Conservation (phyloP, 2,797 vertebrate genomes). For the Cryptoblepharus egeriae region DNA sequence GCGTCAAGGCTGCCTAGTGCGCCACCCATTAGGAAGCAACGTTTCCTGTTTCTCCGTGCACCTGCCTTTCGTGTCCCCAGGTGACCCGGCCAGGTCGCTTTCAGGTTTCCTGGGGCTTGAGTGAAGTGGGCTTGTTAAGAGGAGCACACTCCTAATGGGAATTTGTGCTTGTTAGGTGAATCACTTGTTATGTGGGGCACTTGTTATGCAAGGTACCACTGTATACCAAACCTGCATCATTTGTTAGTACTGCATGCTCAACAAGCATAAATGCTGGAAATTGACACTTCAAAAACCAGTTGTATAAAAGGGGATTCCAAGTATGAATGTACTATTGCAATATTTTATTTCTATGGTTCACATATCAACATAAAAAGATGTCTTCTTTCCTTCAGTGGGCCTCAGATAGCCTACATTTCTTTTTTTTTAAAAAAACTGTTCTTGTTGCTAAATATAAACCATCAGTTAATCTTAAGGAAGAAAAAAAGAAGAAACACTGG, state of each 20-base stretch:
- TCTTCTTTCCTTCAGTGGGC: conserved; percentile 67
- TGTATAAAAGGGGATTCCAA: conserved; percentile 56
- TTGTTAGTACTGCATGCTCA: neutral
- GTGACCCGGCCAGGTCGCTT: too few species aligned
- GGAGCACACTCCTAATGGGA: too few species aligned
- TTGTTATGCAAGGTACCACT: too few species aligned
- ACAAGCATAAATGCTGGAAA: conserved; percentile 47
- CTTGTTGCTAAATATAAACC: conserved; percentile 75
- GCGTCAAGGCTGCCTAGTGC: too few species aligned
- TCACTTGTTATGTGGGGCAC: too few species aligned
- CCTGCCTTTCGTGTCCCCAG: too few species aligned
- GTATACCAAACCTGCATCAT: neutral
- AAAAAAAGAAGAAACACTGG: conserved; percentile 74
- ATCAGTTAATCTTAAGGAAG: conserved; percentile 72
- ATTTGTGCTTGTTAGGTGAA: too few species aligned
- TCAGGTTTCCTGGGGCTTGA: too few species aligned
- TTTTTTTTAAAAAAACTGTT: conserved; percentile 65
- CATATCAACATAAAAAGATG: conserved; percentile 72
- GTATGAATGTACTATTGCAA: conserved; percentile 59
- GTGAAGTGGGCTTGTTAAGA: too few species aligned
- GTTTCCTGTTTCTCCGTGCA: too few species aligned
- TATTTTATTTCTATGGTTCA: conserved; percentile 57
- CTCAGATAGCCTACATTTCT: conserved; percentile 66
- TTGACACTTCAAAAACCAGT: conserved; percentile 35
- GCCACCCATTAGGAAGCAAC: too few species aligned